Evolutionary conservation across 2,797 vertebrate species (phyloP).

Genomic region (Parauchenoglanis ngamensis): DNA sequence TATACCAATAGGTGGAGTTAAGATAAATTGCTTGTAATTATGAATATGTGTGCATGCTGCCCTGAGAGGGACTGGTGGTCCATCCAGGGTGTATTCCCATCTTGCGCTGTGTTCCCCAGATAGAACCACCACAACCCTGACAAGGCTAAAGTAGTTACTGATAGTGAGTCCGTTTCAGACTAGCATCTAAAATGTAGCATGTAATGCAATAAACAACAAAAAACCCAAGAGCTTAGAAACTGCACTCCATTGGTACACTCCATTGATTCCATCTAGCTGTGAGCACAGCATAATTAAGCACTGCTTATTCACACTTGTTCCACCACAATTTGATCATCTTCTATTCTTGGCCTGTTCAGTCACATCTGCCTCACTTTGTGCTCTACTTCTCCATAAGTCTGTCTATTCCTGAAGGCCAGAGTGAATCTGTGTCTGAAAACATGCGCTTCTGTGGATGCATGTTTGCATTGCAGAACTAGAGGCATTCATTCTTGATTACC

Average conservation of each 20-base stretch:
- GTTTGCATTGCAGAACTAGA: constrained; percentile 52
- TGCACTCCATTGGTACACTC: background rate
- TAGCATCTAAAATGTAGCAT: background rate
- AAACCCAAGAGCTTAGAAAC: constrained; percentile 1
- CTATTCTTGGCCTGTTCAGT: background rate
- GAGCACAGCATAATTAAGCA: constrained; percentile 19
- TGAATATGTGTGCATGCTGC: background rate
- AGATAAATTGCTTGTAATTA: background rate
- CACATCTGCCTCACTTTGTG: constrained; percentile 5
- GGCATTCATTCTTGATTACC: constrained; percentile 54
- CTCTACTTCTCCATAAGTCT: constrained; percentile 13
- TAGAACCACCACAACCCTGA: background rate
- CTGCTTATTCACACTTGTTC: constrained; percentile 13
- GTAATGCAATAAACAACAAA: constrained; percentile 11
- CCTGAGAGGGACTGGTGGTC: background rate
- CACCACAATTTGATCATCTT: background rate
- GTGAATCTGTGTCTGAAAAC: background rate
- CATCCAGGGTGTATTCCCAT: background rate
- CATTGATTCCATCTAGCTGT: constrained; percentile 1
- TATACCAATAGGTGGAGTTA: background rate
- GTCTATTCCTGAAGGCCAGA: constrained; percentile 6
- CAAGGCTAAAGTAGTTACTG: background rate
- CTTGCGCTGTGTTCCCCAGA: background rate
- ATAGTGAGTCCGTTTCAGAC: background rate
- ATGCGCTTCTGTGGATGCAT: constrained; percentile 2